These are phyloP conservation scores for Diplolepis rosae DNA, from an alignment of 2,888 invertebrate genomes.

Conservation along the genomic window DNA sequence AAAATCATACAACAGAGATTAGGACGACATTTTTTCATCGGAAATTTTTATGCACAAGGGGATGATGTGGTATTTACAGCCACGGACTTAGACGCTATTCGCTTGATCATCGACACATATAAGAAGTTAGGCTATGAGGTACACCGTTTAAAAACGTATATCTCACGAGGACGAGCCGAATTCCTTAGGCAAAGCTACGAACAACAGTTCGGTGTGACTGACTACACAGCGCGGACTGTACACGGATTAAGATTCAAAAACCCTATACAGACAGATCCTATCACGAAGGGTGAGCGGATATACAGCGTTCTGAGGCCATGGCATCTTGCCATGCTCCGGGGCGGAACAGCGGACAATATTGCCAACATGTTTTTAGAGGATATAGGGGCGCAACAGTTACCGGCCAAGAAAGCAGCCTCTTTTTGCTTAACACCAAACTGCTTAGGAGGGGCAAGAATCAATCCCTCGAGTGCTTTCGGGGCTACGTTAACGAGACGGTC, in stretches of 20 bases:
- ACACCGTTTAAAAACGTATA: neutral
- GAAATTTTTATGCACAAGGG: neutral
- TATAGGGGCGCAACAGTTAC: neutral
- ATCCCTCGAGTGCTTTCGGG: too few species aligned
- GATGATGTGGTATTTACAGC: neutral
- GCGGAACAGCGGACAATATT: rapidly evolving
- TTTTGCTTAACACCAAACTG: neutral
- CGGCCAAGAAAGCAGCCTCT: neutral
- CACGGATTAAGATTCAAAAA: neutral
- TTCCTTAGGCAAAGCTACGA: neutral
- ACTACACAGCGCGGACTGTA: neutral
- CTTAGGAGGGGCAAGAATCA: neutral
- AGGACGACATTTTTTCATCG: neutral
- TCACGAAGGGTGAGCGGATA: neutral
- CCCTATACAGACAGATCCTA: neutral
- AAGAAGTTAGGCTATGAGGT: neutral
- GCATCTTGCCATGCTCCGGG: neutral
- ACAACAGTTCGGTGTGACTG: neutral
- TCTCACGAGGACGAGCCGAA: neutral
- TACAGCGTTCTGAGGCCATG: neutral
- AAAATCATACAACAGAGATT: rapidly evolving
- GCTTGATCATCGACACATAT: neutral
- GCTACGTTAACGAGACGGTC: too few species aligned
- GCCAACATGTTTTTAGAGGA: neutral
- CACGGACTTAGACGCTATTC: neutral